Base-by-base conservation (phyloP, 2,888 invertebrate genomes). In the Idaea straminata region DNA sequence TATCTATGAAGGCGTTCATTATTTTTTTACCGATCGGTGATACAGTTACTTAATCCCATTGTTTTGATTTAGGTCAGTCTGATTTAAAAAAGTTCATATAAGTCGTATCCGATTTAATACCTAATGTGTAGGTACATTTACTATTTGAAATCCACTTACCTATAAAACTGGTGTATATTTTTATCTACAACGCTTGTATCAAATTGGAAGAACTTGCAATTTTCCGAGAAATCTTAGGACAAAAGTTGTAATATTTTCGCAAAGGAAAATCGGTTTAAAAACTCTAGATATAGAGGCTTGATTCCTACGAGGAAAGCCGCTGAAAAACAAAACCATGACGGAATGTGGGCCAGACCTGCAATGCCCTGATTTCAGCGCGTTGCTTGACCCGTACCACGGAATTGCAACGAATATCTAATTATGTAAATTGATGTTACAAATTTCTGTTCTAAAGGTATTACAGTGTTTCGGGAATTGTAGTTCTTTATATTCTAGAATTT, bases 271-370 rank as follows among this genome's bases (percentile, higher is more conserved):
- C 73, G 74, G 71, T 72, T 72, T 61, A 73, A 75, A 25, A 72
- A 71, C 67, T 65, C 62, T 61, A 68, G 68, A 35, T 36, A 70
- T 83, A 85, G 76, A 77, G 82, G 67, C 80, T 77, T 81, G 75
- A 84, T 78, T 84, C 78, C 78, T 81, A 68, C 76, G 76, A 76
- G 74, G 72, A 73, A 72, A 72, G 76, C 77, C 75, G 66, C 72
- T 75, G 77, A 79, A 82, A 83, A 82, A 85, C 81, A 82, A 80
- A 77, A 72, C 74, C 47, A 64, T 70, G 72, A 75, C 69, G 70
- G 72, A 86, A 91, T 86, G 82, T 91, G 81, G 91, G 89, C 67
- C 90, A 84, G 77, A 80, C 73, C 88, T 87, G 91, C 91, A 91
- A 83, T 91, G 91, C 71, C 89, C 91, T 86, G 84, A 84, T 87